These are phyloP conservation scores for Conopomorpha cramerella DNA, from an alignment of 1,140 invertebrate species.

Conservation along the genomic window DNA sequence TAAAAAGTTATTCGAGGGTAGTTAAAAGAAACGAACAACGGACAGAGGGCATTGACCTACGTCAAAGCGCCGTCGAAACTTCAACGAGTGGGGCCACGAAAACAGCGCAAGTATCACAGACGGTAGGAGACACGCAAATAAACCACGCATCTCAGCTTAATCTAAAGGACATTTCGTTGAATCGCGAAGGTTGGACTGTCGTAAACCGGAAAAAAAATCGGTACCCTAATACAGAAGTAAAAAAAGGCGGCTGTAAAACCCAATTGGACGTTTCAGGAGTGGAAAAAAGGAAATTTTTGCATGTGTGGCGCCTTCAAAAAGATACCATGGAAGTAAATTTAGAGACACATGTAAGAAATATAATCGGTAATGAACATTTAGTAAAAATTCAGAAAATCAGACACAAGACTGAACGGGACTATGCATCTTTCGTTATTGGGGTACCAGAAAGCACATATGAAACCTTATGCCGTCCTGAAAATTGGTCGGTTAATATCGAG, in stretches of 20 bases:
- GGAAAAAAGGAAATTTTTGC: not conserved
- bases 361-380: not conserved
- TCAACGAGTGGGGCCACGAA: conserved; percentile 3
- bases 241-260: not conserved
- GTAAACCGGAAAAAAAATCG: not conserved
- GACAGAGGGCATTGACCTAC: not conserved
- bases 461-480: not conserved
- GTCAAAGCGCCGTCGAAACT: no score
- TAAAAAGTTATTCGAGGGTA: not conserved
- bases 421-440: not conserved
- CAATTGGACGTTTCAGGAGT: not conserved
- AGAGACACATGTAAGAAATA: not conserved
- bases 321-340: not conserved
- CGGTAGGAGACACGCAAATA: not conserved
- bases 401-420: not conserved
- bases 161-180: no score
- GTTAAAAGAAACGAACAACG: not conserved
- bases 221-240: not conserved
- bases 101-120: not conserved
- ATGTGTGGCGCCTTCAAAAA: not conserved
- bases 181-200: no score
- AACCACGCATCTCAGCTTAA: no score
- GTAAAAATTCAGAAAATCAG: not conserved
- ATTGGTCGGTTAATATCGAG: not conserved
- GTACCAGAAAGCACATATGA: not conserved